Evolutionary conservation across 2,797 vertebrate genomes (phyloP).

Genomic region (Acanthis flammea): DNA sequence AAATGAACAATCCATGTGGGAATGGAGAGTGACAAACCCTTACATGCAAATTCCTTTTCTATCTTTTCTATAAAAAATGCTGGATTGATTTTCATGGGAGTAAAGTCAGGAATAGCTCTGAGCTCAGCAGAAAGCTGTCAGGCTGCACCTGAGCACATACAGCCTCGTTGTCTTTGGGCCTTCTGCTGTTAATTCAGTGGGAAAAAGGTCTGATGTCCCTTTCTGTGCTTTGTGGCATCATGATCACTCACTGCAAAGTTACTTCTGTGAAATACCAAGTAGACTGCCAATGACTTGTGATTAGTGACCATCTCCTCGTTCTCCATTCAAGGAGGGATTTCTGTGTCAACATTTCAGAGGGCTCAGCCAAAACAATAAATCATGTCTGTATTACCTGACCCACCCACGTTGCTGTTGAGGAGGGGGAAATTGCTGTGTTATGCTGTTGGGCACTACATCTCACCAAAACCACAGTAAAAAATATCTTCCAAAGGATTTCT

Average conservation of each 20-base stretch:
- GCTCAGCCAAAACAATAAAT: not conserved
- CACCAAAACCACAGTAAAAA: not conserved
- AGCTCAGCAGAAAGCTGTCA: not conserved
- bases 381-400: not conserved
- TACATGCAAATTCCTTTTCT: not conserved
- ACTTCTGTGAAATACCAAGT: not conserved
- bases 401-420: fast-evolving
- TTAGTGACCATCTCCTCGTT: not conserved
- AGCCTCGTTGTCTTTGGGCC: not conserved
- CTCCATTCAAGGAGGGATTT: not conserved
- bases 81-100: not conserved
- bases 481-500: not conserved
- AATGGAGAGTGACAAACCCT: not conserved
- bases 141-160: not conserved
- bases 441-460: fast-evolving
- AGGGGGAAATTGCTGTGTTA: not conserved
- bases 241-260: not conserved
- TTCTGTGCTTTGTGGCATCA: not conserved
- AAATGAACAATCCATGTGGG: not conserved
- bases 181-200: not conserved
- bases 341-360: not conserved
- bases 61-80: not conserved
- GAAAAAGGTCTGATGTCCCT: not conserved
- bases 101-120: not conserved
- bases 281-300: not conserved